Base-by-base conservation (phyloP, 2,797 vertebrate genomes). In the Gorsachius magnificus region DNA sequence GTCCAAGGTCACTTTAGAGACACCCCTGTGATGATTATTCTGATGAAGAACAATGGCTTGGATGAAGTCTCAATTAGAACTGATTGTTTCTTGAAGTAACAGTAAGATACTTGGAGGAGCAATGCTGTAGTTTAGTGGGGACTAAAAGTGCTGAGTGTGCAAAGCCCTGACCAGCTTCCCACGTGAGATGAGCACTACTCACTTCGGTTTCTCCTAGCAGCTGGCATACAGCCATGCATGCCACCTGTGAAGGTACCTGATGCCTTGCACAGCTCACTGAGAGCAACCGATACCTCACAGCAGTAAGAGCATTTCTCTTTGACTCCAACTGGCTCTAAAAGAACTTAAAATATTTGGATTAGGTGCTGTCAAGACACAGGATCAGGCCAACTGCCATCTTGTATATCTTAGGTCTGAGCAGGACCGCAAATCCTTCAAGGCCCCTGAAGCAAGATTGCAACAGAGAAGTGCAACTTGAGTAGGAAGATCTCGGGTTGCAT, bases 141-240 rank as follows among this genome's bases (percentile, higher is more conserved):
- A 10, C 28, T 61, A 36, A 29, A 11, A 57, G 4, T 1, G 2
- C 21, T 76, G 36, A 36, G 16, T 72, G 54, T 75, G 20, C 45
- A 36, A 4, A 63, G 50, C 13, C 14, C 66, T 82, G 66, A 60
- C 5, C 17, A 83, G 7, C 18, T 89, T 75, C 45, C 19, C 24
- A 57, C 36, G 26, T 1, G 4, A 90, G 46, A 76, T 19, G 51
- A 74, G 24, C 6, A 11, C 13, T 72, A 25, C 16, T 6, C 1
- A 3, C 25, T 78, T 41, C 21, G 24, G 3, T n/a, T 84, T 38
- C 29, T 26, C 29, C 35, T 58, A 4, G 15, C 5, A 13, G 26
- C 11, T 64, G 45, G 24, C 10, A 3, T 16, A 17, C 0, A 5
- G 1, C 16, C 20, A 28, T 54, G 14, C 5, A 11, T 6, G 2